A percentile compares a stretch with the other conserved stretches of the same genome.
Evolutionary conservation across 2,797 vertebrate species (phyloP).

Genomic region (Aeoliscus strigatus): DNA sequence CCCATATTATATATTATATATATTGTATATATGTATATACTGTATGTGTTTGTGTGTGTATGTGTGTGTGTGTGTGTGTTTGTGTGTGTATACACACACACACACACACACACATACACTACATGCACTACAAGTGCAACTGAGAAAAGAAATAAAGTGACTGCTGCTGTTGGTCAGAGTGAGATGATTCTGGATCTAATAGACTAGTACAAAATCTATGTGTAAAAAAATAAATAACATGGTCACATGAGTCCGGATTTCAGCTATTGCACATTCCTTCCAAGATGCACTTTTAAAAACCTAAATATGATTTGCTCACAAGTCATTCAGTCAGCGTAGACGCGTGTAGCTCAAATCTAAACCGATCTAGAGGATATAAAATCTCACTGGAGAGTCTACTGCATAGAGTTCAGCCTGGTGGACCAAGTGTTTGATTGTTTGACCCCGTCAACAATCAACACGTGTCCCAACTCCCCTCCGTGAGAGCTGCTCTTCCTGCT

Average conservation of each 20-base stretch:
- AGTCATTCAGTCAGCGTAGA: constrained; percentile 43
- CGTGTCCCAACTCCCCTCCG: too few relatives aligned
- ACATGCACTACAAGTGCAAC: constrained; percentile 77
- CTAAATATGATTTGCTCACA: constrained; percentile 47
- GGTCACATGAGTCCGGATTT: constrained; percentile 71
- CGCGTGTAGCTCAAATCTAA: constrained; percentile 49
- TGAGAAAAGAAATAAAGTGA: constrained; percentile 64
- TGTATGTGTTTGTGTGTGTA: constrained; percentile 43
- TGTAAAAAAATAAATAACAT: constrained; percentile 81
- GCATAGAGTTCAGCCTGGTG: constrained; percentile 68
- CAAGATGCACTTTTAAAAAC: constrained; percentile 61
- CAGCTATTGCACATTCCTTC: constrained; percentile 72
- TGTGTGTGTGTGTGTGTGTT: constrained; percentile 37
- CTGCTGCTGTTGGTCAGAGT: constrained; percentile 63
- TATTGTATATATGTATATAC: constrained; percentile 52
- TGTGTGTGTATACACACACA: constrained; percentile 53
- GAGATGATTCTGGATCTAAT: constrained; percentile 58
- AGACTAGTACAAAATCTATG: constrained; percentile 75
- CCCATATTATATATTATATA: constrained; percentile 66
- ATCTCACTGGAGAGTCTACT: constrained; percentile 64
- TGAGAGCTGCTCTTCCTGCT: constrained; percentile 5
- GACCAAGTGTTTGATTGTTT: constrained; percentile 44
- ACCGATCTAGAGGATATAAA: constrained; percentile 59
- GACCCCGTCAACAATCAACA: constrained; percentile 25
- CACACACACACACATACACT: too few relatives aligned